Evolutionary conservation across 2,797 vertebrate species (phyloP), one percentile per base, ranked within the genome.

Genomic region (Poecilia picta): DNA sequence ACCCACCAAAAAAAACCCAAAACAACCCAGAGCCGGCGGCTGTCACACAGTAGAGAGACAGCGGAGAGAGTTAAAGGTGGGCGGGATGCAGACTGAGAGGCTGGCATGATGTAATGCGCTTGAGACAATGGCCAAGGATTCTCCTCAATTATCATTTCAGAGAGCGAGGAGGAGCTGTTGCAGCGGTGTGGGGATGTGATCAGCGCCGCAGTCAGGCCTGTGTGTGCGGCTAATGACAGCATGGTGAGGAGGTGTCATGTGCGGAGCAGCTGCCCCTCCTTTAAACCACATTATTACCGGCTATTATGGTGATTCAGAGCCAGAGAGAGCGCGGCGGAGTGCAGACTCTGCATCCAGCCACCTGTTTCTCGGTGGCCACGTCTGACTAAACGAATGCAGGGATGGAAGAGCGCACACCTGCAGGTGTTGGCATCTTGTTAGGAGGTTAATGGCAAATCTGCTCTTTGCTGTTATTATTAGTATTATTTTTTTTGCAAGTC

Each of bases 91-190:
- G 94, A 95, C 90, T 95, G 96, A 95, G 94, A 95, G 86, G 95
- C 95, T 95, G 93, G 96, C 94, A 96, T 97, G 96, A 97, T 97
- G 96, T 97, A 97, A 97, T 97, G 96, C 96, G 96, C 97, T 95
- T 96, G 95, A 98, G 97, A 99, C 97, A 98, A 99, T 98, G 95
- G 97, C 96, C 96, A 95, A 96, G 96, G 94, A 97, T 97, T 96
- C 95, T 95, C 96, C 94, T 87, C 89, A 88, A 94, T 96, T 95
- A 95, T 91, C 85, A 88, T 94, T 87, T 92, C 87, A 91, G 89
- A 90, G 88, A 75, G 80, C 75, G 83, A 89, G 87, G 88, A 82
- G 88, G 85, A 86, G 87, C 87, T 80, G 83, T 76, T 85, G 73
- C 83, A 85, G 85, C 31, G 78, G 86, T 74, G 78, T 20, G 76